phyloP scores from a whole-genome alignment of 2,113 vertebrate species.

The Natator depressus region DNA sequence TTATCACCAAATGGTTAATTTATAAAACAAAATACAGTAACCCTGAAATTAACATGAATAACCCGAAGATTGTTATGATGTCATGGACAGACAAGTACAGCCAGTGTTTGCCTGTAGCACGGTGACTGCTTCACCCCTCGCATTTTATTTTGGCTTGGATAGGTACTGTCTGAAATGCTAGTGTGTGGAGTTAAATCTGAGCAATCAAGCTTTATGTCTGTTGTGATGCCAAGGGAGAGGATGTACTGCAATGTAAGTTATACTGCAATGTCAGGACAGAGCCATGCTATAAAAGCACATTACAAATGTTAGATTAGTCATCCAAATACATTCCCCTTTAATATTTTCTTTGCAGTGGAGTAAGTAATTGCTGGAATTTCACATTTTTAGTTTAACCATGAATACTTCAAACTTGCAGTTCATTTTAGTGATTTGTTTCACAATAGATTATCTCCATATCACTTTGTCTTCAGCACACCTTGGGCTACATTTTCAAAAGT shows the following conservation, averaged over 20 bases:
- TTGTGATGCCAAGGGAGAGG: neutral
- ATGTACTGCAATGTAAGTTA: neutral
- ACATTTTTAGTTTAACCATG: neutral
- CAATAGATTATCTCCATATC: neutral
- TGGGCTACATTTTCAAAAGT: neutral
- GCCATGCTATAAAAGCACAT: fast-evolving
- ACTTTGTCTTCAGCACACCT: fast-evolving
- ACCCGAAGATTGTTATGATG: neutral
- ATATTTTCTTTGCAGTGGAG: neutral
- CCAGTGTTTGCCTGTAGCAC: neutral
- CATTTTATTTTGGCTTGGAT: neutral
- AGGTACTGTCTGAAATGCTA: neutral
- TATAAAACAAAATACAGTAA: neutral
- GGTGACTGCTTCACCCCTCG: neutral
- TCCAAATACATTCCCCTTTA: neutral
- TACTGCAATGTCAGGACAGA: neutral
- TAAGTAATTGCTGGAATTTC: neutral
- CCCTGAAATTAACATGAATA: neutral
- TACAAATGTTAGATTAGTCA: neutral
- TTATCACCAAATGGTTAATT: neutral
- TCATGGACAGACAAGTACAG: neutral
- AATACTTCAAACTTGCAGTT: neutral
- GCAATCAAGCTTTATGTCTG: neutral
- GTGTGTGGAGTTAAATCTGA: neutral
- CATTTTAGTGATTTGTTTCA: neutral